A percentile compares a stretch with the other conserved stretches of the same genome.
Conservation (phyloP, 2,888 invertebrate genomes). For the Norana najaformis region DNA sequence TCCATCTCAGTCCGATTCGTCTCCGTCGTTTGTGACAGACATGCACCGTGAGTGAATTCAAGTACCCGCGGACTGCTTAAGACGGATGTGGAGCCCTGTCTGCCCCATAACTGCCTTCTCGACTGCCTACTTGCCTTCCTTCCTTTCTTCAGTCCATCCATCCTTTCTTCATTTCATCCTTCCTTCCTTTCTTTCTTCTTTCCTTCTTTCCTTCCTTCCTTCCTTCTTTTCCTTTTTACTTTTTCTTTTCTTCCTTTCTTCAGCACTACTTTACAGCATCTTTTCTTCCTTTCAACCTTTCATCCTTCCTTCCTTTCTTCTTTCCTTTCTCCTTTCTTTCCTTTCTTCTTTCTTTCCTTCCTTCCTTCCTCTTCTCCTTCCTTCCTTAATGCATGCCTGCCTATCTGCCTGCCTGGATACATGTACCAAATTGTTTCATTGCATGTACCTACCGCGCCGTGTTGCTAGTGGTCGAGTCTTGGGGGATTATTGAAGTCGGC, state of each 20-base stretch:
- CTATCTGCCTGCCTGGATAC: neutral
- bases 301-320: neutral
- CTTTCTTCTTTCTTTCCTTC: neutral
- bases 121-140: neutral
- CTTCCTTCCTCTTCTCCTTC: neutral
- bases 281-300: neutral
- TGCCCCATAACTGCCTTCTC: neutral
- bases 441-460: neutral
- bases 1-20: neutral
- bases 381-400: no score
- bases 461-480: neutral
- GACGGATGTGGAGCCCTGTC: neutral
- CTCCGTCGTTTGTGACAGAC: neutral
- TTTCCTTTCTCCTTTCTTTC: neutral
- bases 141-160: neutral
- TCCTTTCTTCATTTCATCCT: neutral
- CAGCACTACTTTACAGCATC: no score
- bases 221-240: neutral
- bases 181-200: neutral
- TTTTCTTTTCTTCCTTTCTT: neutral
- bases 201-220: neutral
- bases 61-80: neutral
- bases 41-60: neutral
- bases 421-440: no score
- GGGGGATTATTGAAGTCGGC: neutral